phyloP scores from a whole-genome alignment of 2,797 vertebrate species.

The Coregonus ussuriensis region DNA sequence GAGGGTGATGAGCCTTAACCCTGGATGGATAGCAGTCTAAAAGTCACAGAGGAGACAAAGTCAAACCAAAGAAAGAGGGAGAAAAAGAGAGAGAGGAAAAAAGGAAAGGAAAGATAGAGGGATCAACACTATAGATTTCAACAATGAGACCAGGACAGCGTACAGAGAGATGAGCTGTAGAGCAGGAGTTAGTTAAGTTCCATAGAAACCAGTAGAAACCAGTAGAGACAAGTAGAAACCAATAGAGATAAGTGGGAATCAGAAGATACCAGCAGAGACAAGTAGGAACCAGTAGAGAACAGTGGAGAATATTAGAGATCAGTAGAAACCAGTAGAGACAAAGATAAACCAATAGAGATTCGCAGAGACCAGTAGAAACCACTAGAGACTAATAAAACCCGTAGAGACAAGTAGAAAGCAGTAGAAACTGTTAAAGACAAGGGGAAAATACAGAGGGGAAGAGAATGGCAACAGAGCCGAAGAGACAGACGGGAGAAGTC shows the following conservation, averaged over 20 bases:
- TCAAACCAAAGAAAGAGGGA: too few relatives aligned
- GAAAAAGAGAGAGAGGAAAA: neutral
- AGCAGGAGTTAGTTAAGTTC: too few relatives aligned
- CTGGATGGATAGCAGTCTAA: constrained; percentile 29
- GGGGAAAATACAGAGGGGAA: neutral
- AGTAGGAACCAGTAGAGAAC: too few relatives aligned
- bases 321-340: too few relatives aligned
- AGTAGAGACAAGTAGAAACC: neutral
- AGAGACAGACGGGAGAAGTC: neutral
- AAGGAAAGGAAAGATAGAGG: neutral
- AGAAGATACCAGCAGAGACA: neutral
- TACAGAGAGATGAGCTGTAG: too few relatives aligned
- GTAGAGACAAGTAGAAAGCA: neutral
- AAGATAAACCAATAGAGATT: neutral
- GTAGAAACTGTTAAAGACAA: neutral
- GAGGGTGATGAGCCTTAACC: constrained; percentile 44
- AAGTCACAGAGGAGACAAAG: constrained; percentile 28
- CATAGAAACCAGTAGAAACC: too few relatives aligned
- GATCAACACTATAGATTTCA: too few relatives aligned
- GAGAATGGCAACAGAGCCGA: neutral
- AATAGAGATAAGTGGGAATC: neutral
- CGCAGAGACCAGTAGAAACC: neutral
- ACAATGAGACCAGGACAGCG: neutral
- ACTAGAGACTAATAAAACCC: neutral
- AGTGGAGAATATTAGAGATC: too few relatives aligned